These are phyloP conservation scores for Dasyprocta punctata DNA, from an alignment of 2,113 vertebrate species.

Conservation along the genomic window DNA sequence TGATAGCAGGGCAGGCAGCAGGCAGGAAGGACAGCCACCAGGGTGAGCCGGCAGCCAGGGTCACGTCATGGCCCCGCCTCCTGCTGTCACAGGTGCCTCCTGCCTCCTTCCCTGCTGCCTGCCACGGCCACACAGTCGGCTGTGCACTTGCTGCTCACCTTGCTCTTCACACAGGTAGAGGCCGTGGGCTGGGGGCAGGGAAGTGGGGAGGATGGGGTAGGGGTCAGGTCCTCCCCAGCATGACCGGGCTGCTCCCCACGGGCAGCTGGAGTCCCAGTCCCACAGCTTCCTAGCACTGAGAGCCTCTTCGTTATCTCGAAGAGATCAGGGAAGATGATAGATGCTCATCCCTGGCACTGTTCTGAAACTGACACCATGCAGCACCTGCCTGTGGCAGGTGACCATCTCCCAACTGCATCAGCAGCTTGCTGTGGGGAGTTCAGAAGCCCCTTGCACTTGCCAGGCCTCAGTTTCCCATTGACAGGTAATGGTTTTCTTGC, in stretches of 20 bases:
- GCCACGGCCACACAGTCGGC: neutral
- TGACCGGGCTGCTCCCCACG: neutral
- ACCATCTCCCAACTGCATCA: neutral
- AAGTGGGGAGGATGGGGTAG: neutral
- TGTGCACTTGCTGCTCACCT: neutral
- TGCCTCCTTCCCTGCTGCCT: neutral
- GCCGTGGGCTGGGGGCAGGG: neutral
- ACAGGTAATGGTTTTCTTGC: neutral
- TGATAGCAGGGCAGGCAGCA: neutral
- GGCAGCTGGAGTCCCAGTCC: neutral
- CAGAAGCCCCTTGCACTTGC: neutral
- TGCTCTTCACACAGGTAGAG: conserved; percentile 62
- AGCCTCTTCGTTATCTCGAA: neutral
- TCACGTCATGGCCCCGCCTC: conserved; percentile 39
- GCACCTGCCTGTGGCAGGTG: neutral
- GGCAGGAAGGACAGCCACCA: conserved; percentile 39
- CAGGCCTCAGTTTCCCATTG: neutral
- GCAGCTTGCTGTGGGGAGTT: neutral
- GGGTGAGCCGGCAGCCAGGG: neutral
- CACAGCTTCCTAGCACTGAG: neutral
- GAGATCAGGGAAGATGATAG: neutral
- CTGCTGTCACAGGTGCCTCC: neutral
- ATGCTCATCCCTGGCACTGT: neutral
- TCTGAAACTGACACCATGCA: neutral
- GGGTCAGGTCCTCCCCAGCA: too few species aligned